phyloP scores from a whole-genome alignment of 2,113 vertebrate species.

The Verasper variegatus region DNA sequence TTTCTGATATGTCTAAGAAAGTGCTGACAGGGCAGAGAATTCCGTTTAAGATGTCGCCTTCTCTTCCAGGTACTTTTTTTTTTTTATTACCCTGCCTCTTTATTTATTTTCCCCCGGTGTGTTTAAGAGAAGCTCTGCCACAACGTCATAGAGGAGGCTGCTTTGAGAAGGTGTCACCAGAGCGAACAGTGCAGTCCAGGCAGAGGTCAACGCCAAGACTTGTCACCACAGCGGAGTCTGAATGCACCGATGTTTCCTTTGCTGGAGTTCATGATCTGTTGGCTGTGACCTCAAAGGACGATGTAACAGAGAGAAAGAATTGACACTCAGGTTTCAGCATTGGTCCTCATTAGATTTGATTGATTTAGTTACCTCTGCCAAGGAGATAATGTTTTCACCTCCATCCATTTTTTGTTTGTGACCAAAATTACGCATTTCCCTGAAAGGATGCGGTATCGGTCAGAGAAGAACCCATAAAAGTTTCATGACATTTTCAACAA shows the following conservation, averaged over 20 bases:
- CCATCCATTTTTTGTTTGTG: too few species aligned
- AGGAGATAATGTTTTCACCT: too few species aligned
- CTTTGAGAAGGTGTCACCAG: slow-evolving; percentile 57
- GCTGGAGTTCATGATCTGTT: too few species aligned
- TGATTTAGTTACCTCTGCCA: too few species aligned
- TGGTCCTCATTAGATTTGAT: too few species aligned
- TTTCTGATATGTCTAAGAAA: slow-evolving; percentile 65
- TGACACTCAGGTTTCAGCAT: background rate
- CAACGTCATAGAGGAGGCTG: slow-evolving; percentile 35
- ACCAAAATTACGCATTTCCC: too few species aligned
- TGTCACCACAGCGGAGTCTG: background rate
- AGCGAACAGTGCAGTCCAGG: slow-evolving; percentile 44
- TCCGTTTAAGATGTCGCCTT: slow-evolving; percentile 60
- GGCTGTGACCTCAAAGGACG: too few species aligned
- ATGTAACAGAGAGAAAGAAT: too few species aligned
- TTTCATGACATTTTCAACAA: too few species aligned
- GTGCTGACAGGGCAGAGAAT: slow-evolving; percentile 69
- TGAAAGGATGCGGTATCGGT: too few species aligned
- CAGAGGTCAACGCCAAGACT: background rate
- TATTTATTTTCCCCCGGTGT: slow-evolving; percentile 25
- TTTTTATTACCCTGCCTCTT: slow-evolving; percentile 51
- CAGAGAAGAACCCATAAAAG: too few species aligned
- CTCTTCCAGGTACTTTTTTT: slow-evolving; percentile 69
- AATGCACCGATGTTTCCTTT: background rate
- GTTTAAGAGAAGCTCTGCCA: slow-evolving; percentile 21